Evolutionary conservation across 2,888 invertebrate genomes (phyloP).

Genomic region (Eupsilia transversa): DNA sequence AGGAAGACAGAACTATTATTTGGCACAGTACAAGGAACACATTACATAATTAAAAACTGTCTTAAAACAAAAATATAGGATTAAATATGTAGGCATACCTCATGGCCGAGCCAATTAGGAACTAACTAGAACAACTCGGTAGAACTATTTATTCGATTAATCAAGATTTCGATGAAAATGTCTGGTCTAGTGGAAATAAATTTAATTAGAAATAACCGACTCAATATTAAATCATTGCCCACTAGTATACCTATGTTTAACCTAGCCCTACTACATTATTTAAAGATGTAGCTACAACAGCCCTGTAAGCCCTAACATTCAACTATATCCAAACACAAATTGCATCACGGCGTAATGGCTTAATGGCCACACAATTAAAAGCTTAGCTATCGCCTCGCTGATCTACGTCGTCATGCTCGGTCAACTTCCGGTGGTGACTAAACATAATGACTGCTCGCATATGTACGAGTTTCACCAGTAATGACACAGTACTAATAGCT

Average conservation of each 20-base stretch:
- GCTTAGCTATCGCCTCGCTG: slow-evolving; percentile 43
- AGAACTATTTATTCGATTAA: too few species aligned
- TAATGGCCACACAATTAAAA: slow-evolving; percentile 28
- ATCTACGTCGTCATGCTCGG: slow-evolving; percentile 20
- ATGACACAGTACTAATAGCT: slow-evolving; percentile 54
- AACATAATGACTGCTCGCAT: slow-evolving; percentile 59
- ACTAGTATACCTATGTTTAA: background rate
- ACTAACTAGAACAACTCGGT: too few species aligned
- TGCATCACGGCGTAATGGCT: slow-evolving; percentile 11
- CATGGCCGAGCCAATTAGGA: too few species aligned
- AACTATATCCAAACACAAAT: slow-evolving; percentile 9
- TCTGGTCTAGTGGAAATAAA: background rate
- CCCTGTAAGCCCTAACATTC: background rate
- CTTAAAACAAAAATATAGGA: too few species aligned
- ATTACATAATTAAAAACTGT: too few species aligned
- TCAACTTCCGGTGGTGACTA: slow-evolving; percentile 56
- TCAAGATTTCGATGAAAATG: background rate
- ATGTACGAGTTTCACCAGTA: slow-evolving; percentile 63
- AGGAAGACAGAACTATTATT: too few species aligned
- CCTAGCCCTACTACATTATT: background rate
- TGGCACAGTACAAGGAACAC: too few species aligned
- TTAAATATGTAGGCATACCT: too few species aligned
- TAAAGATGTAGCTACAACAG: too few species aligned
- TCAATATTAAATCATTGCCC: background rate
- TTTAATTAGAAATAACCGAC: background rate